Conservation (phyloP, 2,888 invertebrate genomes). For the Drosophila multiciliata region DNA sequence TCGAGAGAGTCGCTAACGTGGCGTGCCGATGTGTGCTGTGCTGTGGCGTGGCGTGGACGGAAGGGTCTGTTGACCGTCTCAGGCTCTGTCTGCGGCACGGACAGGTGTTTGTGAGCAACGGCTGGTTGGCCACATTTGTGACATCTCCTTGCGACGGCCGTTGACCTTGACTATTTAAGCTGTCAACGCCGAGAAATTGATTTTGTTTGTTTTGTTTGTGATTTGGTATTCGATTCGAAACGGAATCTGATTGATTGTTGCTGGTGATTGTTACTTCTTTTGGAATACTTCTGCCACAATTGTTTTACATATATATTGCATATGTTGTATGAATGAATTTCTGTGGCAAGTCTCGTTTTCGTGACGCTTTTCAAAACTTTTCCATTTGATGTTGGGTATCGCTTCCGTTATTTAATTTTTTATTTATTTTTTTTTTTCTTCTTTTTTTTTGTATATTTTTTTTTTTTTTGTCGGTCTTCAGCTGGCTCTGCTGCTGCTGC, state of each 20-base stretch:
- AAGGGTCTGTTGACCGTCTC: slow-evolving; percentile 28
- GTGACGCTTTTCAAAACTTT: neutral
- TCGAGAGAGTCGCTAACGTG: slow-evolving; percentile 23
- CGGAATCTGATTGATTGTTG: slow-evolving; percentile 48
- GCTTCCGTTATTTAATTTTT: slow-evolving; percentile 30
- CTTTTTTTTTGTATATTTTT: slow-evolving; percentile 21
- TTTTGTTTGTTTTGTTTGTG: neutral
- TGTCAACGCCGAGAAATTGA: slow-evolving; percentile 22
- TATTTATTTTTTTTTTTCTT: neutral
- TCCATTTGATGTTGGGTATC: slow-evolving; percentile 39
- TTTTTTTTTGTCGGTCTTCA: neutral
- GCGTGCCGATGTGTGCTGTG: neutral
- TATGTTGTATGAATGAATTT: slow-evolving; percentile 31
- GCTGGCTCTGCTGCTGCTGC: slow-evolving; percentile 13
- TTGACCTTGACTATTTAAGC: slow-evolving; percentile 63
- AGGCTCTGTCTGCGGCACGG: slow-evolving; percentile 40
- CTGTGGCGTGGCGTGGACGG: slow-evolving; percentile 7
- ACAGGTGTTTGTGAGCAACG: slow-evolving; percentile 43
- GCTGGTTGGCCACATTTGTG: slow-evolving; percentile 48
- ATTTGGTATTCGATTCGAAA: slow-evolving; percentile 15
- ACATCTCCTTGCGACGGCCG: slow-evolving; percentile 49
- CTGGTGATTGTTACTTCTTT: slow-evolving; percentile 20
- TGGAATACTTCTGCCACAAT: slow-evolving; percentile 11
- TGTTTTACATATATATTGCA: slow-evolving; percentile 11
- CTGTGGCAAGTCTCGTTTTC: slow-evolving; percentile 6